A percentile compares a stretch with the other conserved stretches of the same genome.
Evolutionary conservation across 2,888 invertebrate species (phyloP).

Genomic region (Dastarcus helophoroides): DNA sequence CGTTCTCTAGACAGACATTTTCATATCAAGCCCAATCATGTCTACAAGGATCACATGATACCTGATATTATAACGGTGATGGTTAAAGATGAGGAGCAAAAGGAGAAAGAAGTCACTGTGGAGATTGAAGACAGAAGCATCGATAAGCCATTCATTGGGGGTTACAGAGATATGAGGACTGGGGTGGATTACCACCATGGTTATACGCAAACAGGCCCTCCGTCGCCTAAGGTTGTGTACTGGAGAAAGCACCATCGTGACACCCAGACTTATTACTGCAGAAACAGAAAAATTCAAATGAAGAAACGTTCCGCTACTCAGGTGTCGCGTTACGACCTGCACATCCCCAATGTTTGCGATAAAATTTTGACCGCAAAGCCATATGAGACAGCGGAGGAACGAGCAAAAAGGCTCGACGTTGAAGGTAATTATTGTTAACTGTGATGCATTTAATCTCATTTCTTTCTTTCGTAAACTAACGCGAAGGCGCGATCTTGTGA

Average conservation of each 20-base stretch:
- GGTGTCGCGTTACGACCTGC: constrained; percentile 45
- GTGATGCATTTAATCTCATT: too few species aligned
- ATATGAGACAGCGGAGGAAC: constrained; percentile 56
- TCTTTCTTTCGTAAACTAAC: too few species aligned
- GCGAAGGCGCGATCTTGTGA: too few species aligned
- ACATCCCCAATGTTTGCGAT: constrained; percentile 52
- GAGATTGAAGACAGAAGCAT: constrained; percentile 49
- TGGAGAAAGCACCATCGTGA: constrained; percentile 46
- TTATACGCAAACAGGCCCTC: constrained; percentile 66
- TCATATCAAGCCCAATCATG: too few species aligned
- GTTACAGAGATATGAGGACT: constrained; percentile 61
- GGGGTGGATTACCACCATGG: constrained; percentile 70
- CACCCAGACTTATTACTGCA: constrained; percentile 50
- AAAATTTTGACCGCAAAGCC: constrained; percentile 46
- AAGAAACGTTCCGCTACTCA: constrained; percentile 48
- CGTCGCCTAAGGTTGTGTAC: constrained; percentile 40
- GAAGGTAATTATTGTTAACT: constrained; percentile 38
- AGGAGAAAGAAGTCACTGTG: constrained; percentile 41
- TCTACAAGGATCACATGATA: too few species aligned
- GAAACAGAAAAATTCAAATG: constrained; percentile 44
- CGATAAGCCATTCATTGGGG: constrained; percentile 69
- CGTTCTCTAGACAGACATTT: too few species aligned
- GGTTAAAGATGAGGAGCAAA: constrained; percentile 36
- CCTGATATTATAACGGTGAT: constrained; percentile 47
- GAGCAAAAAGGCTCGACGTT: constrained; percentile 45